Conservation (phyloP, 2,113 vertebrate species). For the Eudorcas thomsonii region DNA sequence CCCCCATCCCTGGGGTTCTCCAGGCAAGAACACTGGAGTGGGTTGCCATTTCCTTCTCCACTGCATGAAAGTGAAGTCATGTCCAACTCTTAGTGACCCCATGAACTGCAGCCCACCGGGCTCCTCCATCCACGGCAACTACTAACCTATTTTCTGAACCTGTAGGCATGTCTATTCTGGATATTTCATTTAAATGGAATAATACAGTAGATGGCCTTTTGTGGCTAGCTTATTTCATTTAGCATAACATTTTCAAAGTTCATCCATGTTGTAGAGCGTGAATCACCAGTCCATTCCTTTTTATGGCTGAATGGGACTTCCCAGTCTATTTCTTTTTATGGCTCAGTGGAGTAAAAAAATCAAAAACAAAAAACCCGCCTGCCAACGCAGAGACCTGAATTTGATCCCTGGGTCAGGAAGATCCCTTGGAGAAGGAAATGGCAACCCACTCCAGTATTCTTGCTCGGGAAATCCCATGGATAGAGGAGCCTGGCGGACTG, state of each 20-base stretch:
- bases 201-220: not conserved
- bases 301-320: not conserved
- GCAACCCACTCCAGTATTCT: not conserved
- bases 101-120: too few species aligned
- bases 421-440: not conserved
- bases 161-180: not conserved
- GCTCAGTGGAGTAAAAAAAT: not conserved
- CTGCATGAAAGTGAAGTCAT: too few species aligned
- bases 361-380: not conserved
- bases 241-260: slow-evolving; percentile 10
- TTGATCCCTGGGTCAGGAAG: not conserved
- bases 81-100: too few species aligned
- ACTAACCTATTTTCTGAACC: not conserved
- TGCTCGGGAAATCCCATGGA: not conserved
- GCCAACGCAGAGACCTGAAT: not conserved
- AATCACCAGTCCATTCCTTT: not conserved
- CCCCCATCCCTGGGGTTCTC: too few species aligned
- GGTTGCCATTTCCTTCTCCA: too few species aligned
- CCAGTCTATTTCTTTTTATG: not conserved
- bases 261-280: not conserved
- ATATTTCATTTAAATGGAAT: not conserved
- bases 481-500: not conserved
- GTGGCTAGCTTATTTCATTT: not conserved
- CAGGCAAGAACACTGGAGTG: too few species aligned
- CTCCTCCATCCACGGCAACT: not conserved